A percentile compares a stretch with the other conserved stretches of the same genome.
Conservation (phyloP, 2,113 vertebrate species). For the Etheostoma spectabile region DNA sequence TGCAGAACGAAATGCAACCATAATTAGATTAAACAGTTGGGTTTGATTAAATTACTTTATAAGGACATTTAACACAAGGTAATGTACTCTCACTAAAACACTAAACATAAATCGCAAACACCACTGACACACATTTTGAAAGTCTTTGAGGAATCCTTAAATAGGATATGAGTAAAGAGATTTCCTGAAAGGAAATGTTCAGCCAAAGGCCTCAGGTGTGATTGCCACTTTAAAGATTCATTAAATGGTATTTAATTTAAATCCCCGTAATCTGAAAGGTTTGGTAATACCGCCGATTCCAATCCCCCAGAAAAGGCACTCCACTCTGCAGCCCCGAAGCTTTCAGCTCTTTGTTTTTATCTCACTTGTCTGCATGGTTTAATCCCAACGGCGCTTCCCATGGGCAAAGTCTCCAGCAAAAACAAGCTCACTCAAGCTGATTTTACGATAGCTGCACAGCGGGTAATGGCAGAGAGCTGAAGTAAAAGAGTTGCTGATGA, state of each 20-base stretch:
- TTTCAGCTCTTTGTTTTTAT: slow-evolving; percentile 21
- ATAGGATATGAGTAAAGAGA: background rate
- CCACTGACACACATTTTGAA: background rate
- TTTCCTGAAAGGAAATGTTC: background rate
- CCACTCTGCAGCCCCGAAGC: background rate
- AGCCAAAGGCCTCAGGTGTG: slow-evolving; percentile 9
- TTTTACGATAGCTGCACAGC: background rate
- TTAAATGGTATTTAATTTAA: slow-evolving; percentile 1
- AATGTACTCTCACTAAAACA: background rate
- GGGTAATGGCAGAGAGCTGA: background rate
- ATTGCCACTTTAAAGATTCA: background rate
- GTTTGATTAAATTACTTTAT: background rate
- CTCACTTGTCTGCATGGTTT: slow-evolving; percentile 6
- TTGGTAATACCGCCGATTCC: background rate
- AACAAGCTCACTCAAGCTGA: slow-evolving; percentile 26
- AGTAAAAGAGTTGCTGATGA: slow-evolving; percentile 1
- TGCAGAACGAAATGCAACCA: background rate
- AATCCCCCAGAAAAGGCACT: background rate
- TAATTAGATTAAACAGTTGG: background rate
- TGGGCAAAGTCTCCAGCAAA: slow-evolving; percentile 29
- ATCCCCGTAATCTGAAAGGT: background rate
- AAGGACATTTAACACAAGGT: background rate
- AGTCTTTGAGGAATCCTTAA: background rate
- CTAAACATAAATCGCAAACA: background rate
- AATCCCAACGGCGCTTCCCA: background rate